A percentile compares a stretch with the other conserved stretches of the same genome.
Conservation (phyloP, 2,797 vertebrate genomes). For the Trachops cirrhosus region DNA sequence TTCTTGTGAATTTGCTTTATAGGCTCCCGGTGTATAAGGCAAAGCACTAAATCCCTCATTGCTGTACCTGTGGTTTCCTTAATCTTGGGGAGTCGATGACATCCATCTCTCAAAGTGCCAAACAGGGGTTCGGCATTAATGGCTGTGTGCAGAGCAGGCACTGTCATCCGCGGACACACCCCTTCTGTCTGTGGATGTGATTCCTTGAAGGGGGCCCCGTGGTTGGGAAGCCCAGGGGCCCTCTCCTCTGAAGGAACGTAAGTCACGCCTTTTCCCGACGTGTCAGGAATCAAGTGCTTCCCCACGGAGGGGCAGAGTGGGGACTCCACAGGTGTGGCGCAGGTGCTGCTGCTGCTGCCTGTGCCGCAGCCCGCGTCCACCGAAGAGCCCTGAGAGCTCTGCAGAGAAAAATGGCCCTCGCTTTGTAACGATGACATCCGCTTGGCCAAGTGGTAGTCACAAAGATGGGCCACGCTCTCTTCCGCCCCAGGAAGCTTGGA, state of each 20-base stretch:
- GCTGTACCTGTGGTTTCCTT: constrained; percentile 99
- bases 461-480: constrained; percentile 87
- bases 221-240: constrained; percentile 84
- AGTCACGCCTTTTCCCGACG: constrained; percentile 87
- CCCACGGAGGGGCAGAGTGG: constrained; percentile 91
- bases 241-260: constrained; percentile 90
- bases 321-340: constrained; percentile 94
- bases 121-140: constrained; percentile 91
- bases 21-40: not conserved
- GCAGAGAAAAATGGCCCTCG: constrained; percentile 94
- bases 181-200: constrained; percentile 91
- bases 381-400: constrained; percentile 96
- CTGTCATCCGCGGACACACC: constrained; percentile 90
- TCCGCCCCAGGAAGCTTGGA: constrained; percentile 88
- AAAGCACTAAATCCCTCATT: constrained; percentile 60
- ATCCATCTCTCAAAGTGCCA: constrained; percentile 89
- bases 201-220: constrained; percentile 88
- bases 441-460: constrained; percentile 94
- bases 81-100: constrained; percentile 96
- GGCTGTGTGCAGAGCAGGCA: constrained; percentile 91
- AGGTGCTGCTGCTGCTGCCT: constrained; percentile 91
- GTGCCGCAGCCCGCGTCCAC: constrained; percentile 97
- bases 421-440: constrained; percentile 96
- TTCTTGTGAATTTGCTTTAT: not conserved
- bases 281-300: constrained; percentile 90